These are phyloP conservation scores for Orientallactaga bullata DNA, from an alignment of 2,113 vertebrate genomes.

Conservation along the genomic window DNA sequence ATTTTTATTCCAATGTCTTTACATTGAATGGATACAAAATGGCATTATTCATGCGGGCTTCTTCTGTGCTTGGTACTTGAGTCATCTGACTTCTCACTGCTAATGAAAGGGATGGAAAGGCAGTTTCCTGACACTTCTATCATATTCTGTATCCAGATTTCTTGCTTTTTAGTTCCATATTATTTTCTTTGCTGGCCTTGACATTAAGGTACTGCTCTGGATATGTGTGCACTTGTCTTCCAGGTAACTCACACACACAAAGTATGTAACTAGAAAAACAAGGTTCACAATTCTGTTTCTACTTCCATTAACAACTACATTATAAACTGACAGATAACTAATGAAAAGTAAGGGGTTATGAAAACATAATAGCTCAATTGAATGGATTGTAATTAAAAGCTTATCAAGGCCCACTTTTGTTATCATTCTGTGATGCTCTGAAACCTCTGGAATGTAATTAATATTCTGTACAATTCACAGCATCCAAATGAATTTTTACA, in stretches of 20 bases:
- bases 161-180: background rate
- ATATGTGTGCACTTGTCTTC: slow-evolving; percentile 53
- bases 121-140: background rate
- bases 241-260: slow-evolving; percentile 47
- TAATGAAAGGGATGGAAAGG: background rate
- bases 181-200: slow-evolving; percentile 56
- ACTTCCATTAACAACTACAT: slow-evolving; percentile 70
- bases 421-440: slow-evolving; percentile 56
- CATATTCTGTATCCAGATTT: background rate
- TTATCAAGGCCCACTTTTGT: slow-evolving; percentile 68
- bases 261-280: slow-evolving; percentile 72
- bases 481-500: slow-evolving; percentile 70
- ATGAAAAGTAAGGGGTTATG: slow-evolving; percentile 66
- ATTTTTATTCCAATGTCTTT: slow-evolving; percentile 47
- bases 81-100: background rate
- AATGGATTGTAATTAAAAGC: slow-evolving; percentile 79
- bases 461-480: slow-evolving; percentile 65
- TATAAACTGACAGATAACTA: slow-evolving; percentile 72
- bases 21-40: background rate
- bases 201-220: slow-evolving; percentile 14
- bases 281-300: slow-evolving; percentile 65
- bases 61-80: background rate
- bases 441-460: slow-evolving; percentile 68
- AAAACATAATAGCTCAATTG: slow-evolving; percentile 66
- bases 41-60: background rate